Base-by-base conservation (phyloP, 1,140 invertebrate genomes). In the Drosophila ercepeae region DNA sequence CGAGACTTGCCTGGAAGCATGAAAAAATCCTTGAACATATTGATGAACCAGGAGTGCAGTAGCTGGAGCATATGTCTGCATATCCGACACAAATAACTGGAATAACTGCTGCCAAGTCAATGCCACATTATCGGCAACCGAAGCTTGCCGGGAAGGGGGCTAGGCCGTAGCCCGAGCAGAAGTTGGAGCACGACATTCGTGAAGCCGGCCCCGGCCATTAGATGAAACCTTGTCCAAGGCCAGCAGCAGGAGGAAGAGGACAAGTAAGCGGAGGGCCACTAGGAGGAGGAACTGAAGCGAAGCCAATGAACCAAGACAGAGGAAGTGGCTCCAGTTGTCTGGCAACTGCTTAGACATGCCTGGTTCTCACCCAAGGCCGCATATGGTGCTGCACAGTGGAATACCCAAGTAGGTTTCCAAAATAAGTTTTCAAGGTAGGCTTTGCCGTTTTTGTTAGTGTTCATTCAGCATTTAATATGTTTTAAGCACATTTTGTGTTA, bases 11-110 rank as follows among this genome's bases (percentile, higher is more conserved):
- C 78, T 82, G 76, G 71, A 75, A 83, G 59, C 70, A 58, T 48
- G 77, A 86, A 86, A 86, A 86, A 86, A 86, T 86, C 82, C 82
- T 86, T 86, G 82, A 86, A 88, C 75, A 69, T 82, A 86, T 88
- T 70, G 82, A 77, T 72, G 48, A 67, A 89, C 78, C 82, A 86
- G 82, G 82, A 86, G 74, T 76, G 82, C 82, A 86, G 82, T 41
- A 72, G 50, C 61, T 46, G 36, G 36, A 78, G 78, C 61, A 65
- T 49, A 48, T 58, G 9, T 57, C 49, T 67, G 78, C 77, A 44
- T 51, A 72, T 51, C 72, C 52, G 34, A 46, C 70, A 50, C 52
- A 75, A 61, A 82, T 82, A 82, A 82, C 77, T 81, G 77, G 77
- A 81, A 81, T 81, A 75, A 71, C 77, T 48, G 44, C 73, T 58